These are phyloP conservation scores for Heliconius cydno DNA, from an alignment of 2,888 invertebrate species.

Conservation along the genomic window DNA sequence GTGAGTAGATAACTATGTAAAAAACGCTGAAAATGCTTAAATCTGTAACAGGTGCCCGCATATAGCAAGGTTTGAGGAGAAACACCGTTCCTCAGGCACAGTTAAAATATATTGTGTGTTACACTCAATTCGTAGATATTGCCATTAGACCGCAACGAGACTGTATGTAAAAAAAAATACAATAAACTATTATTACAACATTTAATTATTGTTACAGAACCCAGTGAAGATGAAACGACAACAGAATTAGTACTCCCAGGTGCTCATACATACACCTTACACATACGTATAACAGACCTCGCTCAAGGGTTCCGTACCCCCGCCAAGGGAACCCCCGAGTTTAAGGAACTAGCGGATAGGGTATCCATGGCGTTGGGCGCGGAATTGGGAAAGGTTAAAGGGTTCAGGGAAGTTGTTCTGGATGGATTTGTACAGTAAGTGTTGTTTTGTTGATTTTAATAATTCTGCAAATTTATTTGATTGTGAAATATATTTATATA, in stretches of 20 bases:
- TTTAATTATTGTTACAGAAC: conserved; percentile 21
- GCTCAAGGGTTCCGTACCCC: conserved; percentile 91
- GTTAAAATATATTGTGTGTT: no score
- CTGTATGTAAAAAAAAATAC: background rate
- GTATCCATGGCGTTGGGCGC: conserved; percentile 54
- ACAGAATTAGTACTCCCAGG: conserved; percentile 86
- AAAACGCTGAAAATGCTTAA: background rate
- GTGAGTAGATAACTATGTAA: conserved; percentile 63
- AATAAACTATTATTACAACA: no score
- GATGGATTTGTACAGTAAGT: conserved; percentile 88
- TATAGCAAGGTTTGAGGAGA: no score
- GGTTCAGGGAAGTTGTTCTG: conserved; percentile 88
- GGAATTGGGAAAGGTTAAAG: conserved; percentile 65
- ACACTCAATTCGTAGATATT: no score
- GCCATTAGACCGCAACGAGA: background rate
- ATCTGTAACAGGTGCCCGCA: no score
- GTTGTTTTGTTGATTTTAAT: background rate
- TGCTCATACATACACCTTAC: conserved; percentile 86
- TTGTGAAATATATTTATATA: no score
- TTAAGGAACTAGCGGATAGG: conserved; percentile 87
- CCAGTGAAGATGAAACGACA: conserved; percentile 78
- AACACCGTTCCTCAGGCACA: no score
- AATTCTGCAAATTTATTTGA: no score
- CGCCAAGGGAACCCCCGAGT: conserved; percentile 87
- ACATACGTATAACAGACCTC: conserved; percentile 89